These are phyloP conservation scores for Delichon dasypus DNA, from an alignment of 2,797 vertebrate species.

Conservation along the genomic window DNA sequence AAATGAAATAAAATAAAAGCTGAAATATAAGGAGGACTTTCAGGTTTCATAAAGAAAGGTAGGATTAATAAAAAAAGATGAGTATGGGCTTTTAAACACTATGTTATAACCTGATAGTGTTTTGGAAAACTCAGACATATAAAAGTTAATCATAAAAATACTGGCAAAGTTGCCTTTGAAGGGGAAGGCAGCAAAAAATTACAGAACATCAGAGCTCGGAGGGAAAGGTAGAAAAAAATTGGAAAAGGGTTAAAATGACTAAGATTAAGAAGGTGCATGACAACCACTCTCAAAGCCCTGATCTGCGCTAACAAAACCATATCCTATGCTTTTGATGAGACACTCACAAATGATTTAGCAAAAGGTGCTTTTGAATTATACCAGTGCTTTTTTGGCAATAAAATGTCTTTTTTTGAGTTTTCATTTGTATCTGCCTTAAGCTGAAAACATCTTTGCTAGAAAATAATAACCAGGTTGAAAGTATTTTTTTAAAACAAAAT, in stretches of 20 bases:
- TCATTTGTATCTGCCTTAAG: slow-evolving; percentile 59
- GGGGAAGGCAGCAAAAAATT: slow-evolving; percentile 30
- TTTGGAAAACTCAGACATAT: slow-evolving; percentile 28
- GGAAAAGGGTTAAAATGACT: slow-evolving; percentile 51
- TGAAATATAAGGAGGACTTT: slow-evolving; percentile 27
- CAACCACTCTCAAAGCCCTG: slow-evolving; percentile 49
- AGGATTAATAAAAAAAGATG: slow-evolving; percentile 10
- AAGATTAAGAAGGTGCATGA: slow-evolving; percentile 57
- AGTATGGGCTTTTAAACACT: slow-evolving; percentile 6
- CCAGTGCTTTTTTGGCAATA: slow-evolving; percentile 69
- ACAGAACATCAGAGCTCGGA: not conserved
- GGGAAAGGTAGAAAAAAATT: slow-evolving; percentile 27
- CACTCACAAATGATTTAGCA: slow-evolving; percentile 69
- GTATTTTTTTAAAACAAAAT: slow-evolving; percentile 28
- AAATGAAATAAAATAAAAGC: slow-evolving; percentile 7
- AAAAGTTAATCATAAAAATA: slow-evolving; percentile 55
- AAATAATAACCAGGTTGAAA: slow-evolving; percentile 56
- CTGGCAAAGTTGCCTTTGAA: slow-evolving; percentile 27
- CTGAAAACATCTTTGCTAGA: slow-evolving; percentile 55
- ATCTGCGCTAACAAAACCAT: slow-evolving; percentile 48
- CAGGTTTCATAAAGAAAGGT: not conserved
- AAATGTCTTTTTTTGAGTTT: slow-evolving; percentile 48
- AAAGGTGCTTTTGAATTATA: slow-evolving; percentile 68
- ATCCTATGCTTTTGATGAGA: slow-evolving; percentile 70
- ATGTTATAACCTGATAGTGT: not conserved